Percentiles rank a stretch among this genome's conserved stretches.
Evolutionary conservation across 2,888 invertebrate genomes (phyloP).

Genomic region (Acholoe squamosa): DNA sequence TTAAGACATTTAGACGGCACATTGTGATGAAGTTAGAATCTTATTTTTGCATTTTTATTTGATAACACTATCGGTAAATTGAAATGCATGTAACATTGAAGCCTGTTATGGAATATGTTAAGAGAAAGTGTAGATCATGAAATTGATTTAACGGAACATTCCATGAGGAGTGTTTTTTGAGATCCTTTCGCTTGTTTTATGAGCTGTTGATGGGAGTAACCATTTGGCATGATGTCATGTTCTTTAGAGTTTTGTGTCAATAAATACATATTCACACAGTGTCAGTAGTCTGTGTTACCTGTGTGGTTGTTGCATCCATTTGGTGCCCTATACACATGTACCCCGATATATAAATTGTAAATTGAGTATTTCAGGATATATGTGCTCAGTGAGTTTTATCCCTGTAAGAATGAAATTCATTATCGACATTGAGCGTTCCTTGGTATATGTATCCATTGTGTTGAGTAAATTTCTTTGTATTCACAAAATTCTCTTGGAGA

Average conservation of each 20-base stretch:
- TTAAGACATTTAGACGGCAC: background rate
- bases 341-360: too few species aligned
- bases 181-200: background rate
- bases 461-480: too few species aligned
- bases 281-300: background rate
- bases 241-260: constrained; percentile 28
- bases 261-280: constrained; percentile 53
- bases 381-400: too few species aligned
- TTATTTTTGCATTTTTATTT: constrained; percentile 4
- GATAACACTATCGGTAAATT: background rate
- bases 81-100: background rate
- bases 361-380: too few species aligned
- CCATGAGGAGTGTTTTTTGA: constrained; percentile 23
- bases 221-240: background rate
- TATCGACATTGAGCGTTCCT: too few species aligned
- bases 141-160: background rate
- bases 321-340: background rate
- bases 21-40: background rate
- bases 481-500: too few species aligned
- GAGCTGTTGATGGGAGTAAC: background rate
- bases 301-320: background rate
- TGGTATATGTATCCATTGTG: too few species aligned
- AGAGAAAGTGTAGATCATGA: constrained; percentile 18
- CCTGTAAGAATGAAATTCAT: too few species aligned
- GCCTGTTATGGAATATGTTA: background rate